Percentiles rank a stretch among this genome's conserved stretches.
phyloP scores from a whole-genome alignment of 2,113 vertebrate genomes.

The Grammomys dolichurus region DNA sequence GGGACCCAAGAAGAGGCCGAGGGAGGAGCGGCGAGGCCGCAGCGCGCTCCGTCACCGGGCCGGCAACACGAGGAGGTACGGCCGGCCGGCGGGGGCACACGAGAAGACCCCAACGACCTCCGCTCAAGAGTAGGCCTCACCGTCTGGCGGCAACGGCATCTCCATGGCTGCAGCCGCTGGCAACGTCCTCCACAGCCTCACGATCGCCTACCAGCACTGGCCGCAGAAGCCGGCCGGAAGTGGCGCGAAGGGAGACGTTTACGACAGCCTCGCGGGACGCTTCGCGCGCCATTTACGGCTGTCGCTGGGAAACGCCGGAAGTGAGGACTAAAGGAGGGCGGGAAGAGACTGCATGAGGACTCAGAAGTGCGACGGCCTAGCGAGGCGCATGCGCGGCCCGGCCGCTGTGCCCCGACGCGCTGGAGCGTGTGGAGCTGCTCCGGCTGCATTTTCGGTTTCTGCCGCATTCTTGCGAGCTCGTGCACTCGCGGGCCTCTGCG shows the following conservation, averaged over 20 bases:
- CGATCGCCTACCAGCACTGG: conserved; percentile 73
- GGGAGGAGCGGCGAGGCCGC: conserved; percentile 2
- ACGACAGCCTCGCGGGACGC: conserved; percentile 51
- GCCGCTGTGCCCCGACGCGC: fast-evolving
- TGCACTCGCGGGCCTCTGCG: background rate
- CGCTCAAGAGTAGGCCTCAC: conserved; percentile 77
- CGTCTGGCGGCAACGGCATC: conserved; percentile 89
- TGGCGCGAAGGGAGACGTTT: conserved; percentile 64
- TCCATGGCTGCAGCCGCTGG: conserved; percentile 85
- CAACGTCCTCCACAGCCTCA: conserved; percentile 75
- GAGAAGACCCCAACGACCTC: background rate
- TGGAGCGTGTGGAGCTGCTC: fast-evolving
- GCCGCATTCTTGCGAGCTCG: background rate
- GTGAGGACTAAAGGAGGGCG: background rate
- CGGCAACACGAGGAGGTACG: background rate
- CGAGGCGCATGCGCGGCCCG: background rate
- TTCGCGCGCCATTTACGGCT: conserved; percentile 82
- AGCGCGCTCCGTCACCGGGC: conserved; percentile 47
- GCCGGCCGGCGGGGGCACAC: background rate
- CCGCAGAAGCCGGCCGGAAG: conserved; percentile 80
- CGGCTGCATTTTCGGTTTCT: fast-evolving
- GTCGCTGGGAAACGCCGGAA: conserved; percentile 80
- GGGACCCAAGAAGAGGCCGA: conserved; percentile 60
- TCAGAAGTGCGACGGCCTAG: too few relatives aligned
- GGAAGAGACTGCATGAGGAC: background rate